Conservation (phyloP, 2,888 invertebrate species). For the Achlya flavicornis region DNA sequence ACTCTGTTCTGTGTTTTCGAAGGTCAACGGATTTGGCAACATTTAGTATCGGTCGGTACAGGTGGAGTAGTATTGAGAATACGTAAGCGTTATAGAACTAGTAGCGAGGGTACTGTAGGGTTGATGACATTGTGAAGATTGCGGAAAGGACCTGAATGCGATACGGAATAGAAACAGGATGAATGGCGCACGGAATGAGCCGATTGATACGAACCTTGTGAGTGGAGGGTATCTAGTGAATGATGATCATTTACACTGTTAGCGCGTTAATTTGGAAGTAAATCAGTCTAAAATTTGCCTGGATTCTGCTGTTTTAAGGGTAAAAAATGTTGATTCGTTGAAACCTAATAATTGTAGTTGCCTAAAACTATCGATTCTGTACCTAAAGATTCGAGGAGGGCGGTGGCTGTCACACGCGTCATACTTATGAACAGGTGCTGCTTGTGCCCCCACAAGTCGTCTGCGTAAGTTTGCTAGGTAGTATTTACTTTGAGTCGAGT, state of each 20-base stretch:
- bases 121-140: constrained; percentile 8
- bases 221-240: neutral
- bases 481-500: no score
- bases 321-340: no score
- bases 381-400: no score
- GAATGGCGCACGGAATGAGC: neutral
- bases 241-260: neutral
- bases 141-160: constrained; percentile 9
- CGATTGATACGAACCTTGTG: neutral
- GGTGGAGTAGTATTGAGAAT: neutral
- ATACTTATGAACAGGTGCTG: no score
- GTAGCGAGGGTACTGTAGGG: neutral
- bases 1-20: neutral
- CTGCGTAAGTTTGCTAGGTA: no score
- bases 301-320: no score
- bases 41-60: neutral
- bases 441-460: no score
- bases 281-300: neutral
- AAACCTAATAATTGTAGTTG: no score
- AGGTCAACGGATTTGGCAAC: neutral
- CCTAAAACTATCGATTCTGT: no score
- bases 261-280: neutral
- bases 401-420: no score
- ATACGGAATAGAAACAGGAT: constrained; percentile 5
- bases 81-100: constrained; percentile 1